These are phyloP conservation scores for Acheta domesticus DNA, from an alignment of 2,888 invertebrate species.

Conservation along the genomic window DNA sequence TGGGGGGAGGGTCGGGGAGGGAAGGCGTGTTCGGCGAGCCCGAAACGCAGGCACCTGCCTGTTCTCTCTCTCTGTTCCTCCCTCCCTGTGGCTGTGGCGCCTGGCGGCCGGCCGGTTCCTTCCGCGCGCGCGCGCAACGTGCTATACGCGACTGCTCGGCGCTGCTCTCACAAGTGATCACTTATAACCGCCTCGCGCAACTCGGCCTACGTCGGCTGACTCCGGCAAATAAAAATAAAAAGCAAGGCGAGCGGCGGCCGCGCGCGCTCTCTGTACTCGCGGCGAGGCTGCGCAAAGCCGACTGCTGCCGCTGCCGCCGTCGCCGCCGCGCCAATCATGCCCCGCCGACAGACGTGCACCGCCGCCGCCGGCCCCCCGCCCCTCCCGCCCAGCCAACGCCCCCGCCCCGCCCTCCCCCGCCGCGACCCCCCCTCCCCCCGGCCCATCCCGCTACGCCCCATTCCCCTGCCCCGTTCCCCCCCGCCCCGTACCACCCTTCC, in stretches of 20 bases:
- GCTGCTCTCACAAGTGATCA: neutral
- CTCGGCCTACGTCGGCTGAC: neutral
- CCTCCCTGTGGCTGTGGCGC: neutral
- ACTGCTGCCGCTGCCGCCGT: neutral
- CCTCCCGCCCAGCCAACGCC: no score
- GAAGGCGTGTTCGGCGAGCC: neutral
- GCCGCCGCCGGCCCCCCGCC: no score
- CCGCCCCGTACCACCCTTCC: no score
- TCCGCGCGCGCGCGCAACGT: neutral
- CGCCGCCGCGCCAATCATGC: no score
- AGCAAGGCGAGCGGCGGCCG: neutral
- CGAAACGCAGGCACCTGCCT: neutral
- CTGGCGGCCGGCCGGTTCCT: neutral
- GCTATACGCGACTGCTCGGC: neutral
- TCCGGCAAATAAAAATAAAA: conserved; percentile 18
- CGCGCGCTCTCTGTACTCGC: neutral
- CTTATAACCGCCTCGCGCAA: neutral
- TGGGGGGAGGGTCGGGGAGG: neutral
- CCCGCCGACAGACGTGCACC: no score
- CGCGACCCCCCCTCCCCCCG: no score
- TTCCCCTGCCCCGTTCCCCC: no score
- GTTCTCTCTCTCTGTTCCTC: no score
- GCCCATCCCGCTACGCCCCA: no score
- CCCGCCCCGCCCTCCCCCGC: no score
- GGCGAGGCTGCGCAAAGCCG: neutral